Evolutionary conservation across 2,113 vertebrate species (phyloP).

Genomic region (Gobio gobio): DNA sequence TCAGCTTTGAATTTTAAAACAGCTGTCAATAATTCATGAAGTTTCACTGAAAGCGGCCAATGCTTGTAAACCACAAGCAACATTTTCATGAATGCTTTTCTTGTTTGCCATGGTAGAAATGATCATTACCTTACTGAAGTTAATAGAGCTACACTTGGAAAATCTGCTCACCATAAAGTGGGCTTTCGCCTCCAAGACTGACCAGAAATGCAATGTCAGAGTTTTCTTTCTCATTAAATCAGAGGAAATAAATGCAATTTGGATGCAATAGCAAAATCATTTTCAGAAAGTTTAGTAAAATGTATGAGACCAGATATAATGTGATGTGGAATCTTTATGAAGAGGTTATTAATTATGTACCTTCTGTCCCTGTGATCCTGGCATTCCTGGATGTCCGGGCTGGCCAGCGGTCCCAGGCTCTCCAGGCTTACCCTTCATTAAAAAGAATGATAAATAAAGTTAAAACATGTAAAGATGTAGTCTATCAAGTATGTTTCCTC

Average conservation of each 20-base stretch:
- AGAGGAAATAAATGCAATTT: slow-evolving; percentile 36
- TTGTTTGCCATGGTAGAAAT: slow-evolving; percentile 46
- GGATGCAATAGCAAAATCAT: slow-evolving; percentile 6
- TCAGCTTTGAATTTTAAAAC: slow-evolving; percentile 3
- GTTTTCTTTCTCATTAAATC: slow-evolving; percentile 34
- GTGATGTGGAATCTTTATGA: not conserved
- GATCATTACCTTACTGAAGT: slow-evolving; percentile 43
- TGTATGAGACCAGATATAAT: not conserved
- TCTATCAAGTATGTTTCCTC: not conserved
- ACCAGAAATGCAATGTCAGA: slow-evolving; percentile 38
- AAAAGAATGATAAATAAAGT: not conserved
- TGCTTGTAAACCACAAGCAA: slow-evolving; percentile 27
- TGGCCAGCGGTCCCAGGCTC: slow-evolving; percentile 79
- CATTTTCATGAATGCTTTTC: slow-evolving; percentile 43
- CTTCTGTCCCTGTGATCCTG: slow-evolving; percentile 84
- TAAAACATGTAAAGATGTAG: not conserved
- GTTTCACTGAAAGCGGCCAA: slow-evolving; percentile 24
- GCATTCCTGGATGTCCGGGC: slow-evolving; percentile 87
- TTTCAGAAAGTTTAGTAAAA: slow-evolving; percentile 2
- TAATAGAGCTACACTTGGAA: slow-evolving; percentile 48
- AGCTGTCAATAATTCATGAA: slow-evolving; percentile 6
- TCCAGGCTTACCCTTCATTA: slow-evolving; percentile 83
- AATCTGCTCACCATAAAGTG: slow-evolving; percentile 39
- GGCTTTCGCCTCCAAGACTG: slow-evolving; percentile 30
- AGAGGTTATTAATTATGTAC: slow-evolving; percentile 65